Evolutionary conservation across 2,113 vertebrate species (phyloP), one percentile per base, ranked within the genome.

Genomic region (Sturnira hondurensis): DNA sequence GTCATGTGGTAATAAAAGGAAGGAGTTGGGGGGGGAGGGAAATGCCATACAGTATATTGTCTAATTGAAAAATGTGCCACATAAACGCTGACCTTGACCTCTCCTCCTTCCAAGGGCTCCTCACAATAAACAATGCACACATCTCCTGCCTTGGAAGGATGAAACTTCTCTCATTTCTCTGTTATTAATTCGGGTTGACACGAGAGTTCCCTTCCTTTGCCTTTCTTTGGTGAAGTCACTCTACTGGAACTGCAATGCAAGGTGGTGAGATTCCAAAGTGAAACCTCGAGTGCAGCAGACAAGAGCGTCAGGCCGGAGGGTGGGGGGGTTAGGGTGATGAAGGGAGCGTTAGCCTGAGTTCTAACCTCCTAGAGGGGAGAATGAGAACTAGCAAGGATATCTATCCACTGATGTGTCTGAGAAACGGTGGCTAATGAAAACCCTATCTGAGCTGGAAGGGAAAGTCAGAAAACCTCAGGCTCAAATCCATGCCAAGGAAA

Each of bases 1-100:
- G 97, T 98, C 98, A 99, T 98, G 97, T 96, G 97, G 98, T 97
- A 97, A 98, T 98, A 98, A 98, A 98, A 98, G 98, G 96, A 97
- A 95, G 89, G 97, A 97, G 78, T 92, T 94, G 94, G 95, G 97
- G 94, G 97, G 98, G 97, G 98, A 97, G 95, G 97, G 96, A 97
- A 98, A 98, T 98, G 98, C 98, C 97, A 97, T 97, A 91, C 96
- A 98, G 98, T 88, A 93, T 93, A 98, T 97, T 98, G 98, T 98
- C 98, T 98, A 98, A 97, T 97, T 98, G 98, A 98, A 98, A 97
- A 97, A 98, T 96, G 97, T 94, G 97, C 97, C 98, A 97, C 95
- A 94, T 98, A 97, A 98, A 98, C 93, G 97, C 86, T 84, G 92
- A 86, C 56, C 93, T 96, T 89, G 98, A 98, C 98, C 96, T 96